Conservation (phyloP, 2,797 vertebrate genomes). For the Siniperca scherzeri region DNA sequence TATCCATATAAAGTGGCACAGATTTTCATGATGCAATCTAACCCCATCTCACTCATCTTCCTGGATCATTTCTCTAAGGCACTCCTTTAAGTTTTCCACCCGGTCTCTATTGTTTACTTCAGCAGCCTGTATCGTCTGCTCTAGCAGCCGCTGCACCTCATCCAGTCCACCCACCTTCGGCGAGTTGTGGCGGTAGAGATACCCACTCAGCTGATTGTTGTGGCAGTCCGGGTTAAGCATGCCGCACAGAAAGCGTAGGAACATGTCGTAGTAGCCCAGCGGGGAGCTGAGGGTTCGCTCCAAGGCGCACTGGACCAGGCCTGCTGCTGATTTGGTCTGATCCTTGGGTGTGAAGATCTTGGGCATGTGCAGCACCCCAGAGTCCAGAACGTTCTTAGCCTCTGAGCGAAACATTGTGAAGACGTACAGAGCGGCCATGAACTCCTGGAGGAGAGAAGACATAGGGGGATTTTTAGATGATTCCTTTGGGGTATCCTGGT, state of each 20-base stretch:
- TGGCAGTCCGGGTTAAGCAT: slow-evolving; percentile 69
- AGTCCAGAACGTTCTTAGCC: slow-evolving; percentile 71
- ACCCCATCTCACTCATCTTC: slow-evolving; percentile 59
- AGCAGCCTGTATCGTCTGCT: slow-evolving; percentile 35
- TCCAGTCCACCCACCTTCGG: slow-evolving; percentile 56
- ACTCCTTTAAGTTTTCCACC: slow-evolving; percentile 73
- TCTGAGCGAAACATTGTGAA: slow-evolving; percentile 72
- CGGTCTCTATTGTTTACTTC: slow-evolving; percentile 40
- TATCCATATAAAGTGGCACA: not conserved
- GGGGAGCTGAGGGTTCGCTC: slow-evolving; percentile 32
- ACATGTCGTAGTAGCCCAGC: slow-evolving; percentile 76
- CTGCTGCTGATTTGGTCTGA: slow-evolving; percentile 34
- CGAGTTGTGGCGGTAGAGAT: slow-evolving; percentile 47
- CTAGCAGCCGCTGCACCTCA: slow-evolving; percentile 54
- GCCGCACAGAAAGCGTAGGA: slow-evolving; percentile 84
- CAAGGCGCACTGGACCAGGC: slow-evolving; percentile 69
- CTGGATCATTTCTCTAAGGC: slow-evolving; percentile 79
- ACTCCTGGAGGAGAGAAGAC: slow-evolving; percentile 72
- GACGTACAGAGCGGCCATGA: slow-evolving; percentile 83
- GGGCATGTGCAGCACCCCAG: not conserved
- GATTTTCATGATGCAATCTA: not conserved
- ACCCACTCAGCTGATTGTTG: slow-evolving; percentile 41
- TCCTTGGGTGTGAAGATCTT: slow-evolving; percentile 36
- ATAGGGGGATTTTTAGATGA: not conserved
- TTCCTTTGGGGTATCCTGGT: not conserved